Percentiles rank a stretch among this genome's conserved stretches.
These are phyloP conservation scores for Gallinago jamesoni DNA, from an alignment of 2,113 vertebrate genomes.

Conservation along the genomic window DNA sequence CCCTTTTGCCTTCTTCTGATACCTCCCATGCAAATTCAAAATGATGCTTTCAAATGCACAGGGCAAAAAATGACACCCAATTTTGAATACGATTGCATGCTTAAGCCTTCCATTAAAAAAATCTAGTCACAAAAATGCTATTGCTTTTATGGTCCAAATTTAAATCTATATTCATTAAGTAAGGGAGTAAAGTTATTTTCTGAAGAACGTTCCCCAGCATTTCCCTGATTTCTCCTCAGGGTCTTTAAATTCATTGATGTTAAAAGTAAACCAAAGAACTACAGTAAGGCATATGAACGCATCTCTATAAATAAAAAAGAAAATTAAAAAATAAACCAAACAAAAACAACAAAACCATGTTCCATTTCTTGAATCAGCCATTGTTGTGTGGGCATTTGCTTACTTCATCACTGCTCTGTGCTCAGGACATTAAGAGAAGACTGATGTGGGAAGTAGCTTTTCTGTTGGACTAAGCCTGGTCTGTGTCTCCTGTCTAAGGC, in stretches of 20 bases:
- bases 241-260: not conserved
- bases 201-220: not conserved
- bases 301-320: not conserved
- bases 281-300: not conserved
- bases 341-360: not conserved
- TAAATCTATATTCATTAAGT: not conserved
- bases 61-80: accelerated
- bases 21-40: not conserved
- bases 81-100: not conserved
- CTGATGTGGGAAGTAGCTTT: not conserved
- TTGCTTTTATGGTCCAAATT: not conserved
- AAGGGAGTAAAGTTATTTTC: not conserved
- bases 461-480: not conserved
- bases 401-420: not conserved
- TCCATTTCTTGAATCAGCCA: not conserved
- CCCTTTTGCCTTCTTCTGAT: not conserved
- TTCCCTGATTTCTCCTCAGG: not conserved
- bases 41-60: not conserved
- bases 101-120: not conserved
- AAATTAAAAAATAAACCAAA: not conserved
- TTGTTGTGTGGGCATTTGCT: not conserved
- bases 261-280: not conserved
- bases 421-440: not conserved
- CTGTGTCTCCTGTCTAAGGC: not conserved
- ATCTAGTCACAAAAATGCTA: not conserved